A percentile compares a stretch with the other conserved stretches of the same genome.
Conservation (phyloP, 2,797 vertebrate genomes). For the Ceyx erithaca region DNA sequence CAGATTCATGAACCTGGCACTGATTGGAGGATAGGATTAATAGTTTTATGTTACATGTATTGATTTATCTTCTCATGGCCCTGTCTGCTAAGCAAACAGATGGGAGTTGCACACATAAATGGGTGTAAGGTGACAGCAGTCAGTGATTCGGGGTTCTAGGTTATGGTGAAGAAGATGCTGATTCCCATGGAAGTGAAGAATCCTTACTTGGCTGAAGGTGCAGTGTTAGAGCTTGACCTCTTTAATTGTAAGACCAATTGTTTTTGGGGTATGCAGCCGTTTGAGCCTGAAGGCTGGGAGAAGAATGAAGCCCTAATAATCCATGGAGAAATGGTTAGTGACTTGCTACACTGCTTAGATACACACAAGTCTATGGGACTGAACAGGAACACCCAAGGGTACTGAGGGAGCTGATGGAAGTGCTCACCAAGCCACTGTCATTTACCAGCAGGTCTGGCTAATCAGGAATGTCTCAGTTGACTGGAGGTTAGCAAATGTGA, state of each 20-base stretch:
- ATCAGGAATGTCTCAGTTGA: not conserved
- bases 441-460: not conserved
- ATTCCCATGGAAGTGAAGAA: slow-evolving; percentile 8
- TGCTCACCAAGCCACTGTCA: not conserved
- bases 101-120: slow-evolving; percentile 18
- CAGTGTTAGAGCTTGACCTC: not conserved
- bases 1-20: not conserved
- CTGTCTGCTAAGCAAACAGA: not conserved
- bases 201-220: not conserved
- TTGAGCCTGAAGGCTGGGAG: not conserved
- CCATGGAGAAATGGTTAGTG: not conserved
- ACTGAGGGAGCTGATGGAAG: not conserved
- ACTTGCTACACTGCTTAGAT: not conserved
- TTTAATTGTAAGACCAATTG: not conserved
- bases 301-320: not conserved
- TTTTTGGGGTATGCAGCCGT: not conserved
- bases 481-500: too few species aligned
- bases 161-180: not conserved
- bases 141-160: slow-evolving; percentile 32
- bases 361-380: not conserved
- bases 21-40: not conserved
- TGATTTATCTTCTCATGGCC: not conserved
- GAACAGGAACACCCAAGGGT: not conserved
- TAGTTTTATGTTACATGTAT: not conserved
- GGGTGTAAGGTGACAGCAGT: not conserved